Base-by-base conservation (phyloP, 2,113 vertebrate genomes). In the Sturnira hondurensis region DNA sequence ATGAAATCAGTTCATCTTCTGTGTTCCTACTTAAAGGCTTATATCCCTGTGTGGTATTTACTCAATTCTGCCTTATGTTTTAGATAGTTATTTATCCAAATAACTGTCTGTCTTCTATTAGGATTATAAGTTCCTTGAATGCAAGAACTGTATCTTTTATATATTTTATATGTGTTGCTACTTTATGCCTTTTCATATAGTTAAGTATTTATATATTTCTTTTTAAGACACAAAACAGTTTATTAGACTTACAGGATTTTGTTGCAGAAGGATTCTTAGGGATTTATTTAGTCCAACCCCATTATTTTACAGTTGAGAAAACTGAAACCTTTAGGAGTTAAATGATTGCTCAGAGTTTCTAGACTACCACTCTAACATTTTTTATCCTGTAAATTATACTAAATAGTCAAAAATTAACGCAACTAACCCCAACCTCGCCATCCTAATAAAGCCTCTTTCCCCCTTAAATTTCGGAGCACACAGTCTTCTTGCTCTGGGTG, bases 251-350 rank as follows among this genome's bases (percentile, higher is more conserved):
- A 81, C 80, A 88, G 88, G 65, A 45, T 89, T 93, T 83, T 93
- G n/a, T 67, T 93, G n/a, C 8, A 43, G 31, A 87, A 93, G 67
- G 50, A 90, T 93, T 92, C 28, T 93, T 87, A 91, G 54, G 87
- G 24, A 90, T 77, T 83, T 38, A 71, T 78, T 82, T 96, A 94
- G 45, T 90, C 22, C 14, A 77, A 41, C 17, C 11, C 58, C 47
- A 28, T 87, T 16, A 45, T 92, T 88, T 95, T 65, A 54, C 33
- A 54, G 36, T 85, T 85, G 26, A 95, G 56, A 93, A 95, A 87
- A 91, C 26, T 28, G 31, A 96, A 93, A 76, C 22, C 13, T 89
- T 58, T 81, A 33, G 4, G 67, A 20, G 20, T 96, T 76, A 86
- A 86, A 86, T 76, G 36, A 81, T 63, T 80, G 31, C 9, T 33